Conservation (phyloP, 2,113 vertebrate species). For the Triplophysa dalaica region DNA sequence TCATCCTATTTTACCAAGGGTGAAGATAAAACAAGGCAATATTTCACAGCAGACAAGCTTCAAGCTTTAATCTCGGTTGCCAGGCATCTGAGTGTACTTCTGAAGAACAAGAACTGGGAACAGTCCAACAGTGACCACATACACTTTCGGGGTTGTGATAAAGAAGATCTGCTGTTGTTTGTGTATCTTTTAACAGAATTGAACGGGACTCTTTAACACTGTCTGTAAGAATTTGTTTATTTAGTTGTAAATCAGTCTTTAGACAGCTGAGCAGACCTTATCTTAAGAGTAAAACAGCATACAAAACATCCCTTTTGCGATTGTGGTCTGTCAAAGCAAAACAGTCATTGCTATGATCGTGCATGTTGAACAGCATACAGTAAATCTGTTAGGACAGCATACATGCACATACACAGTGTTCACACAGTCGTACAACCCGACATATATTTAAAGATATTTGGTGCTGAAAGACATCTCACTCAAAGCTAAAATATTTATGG, state of each 20-base stretch:
- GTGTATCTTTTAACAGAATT: slow-evolving; percentile 3
- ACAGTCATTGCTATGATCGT: not conserved
- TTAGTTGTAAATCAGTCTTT: slow-evolving; percentile 48
- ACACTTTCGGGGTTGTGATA: not conserved
- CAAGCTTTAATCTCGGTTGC: not conserved
- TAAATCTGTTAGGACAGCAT: not conserved
- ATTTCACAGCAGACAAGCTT: slow-evolving; percentile 15
- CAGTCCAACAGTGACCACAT: slow-evolving; percentile 10
- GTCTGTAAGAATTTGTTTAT: slow-evolving; percentile 57
- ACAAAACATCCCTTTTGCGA: not conserved
- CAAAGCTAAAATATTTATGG: not conserved
- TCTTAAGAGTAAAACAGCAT: slow-evolving; percentile 8
- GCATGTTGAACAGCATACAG: not conserved
- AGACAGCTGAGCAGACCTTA: slow-evolving; percentile 35
- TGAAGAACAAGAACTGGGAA: slow-evolving; percentile 24
- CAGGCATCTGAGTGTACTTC: not conserved
- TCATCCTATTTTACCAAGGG: not conserved
- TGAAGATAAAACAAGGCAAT: slow-evolving; percentile 29
- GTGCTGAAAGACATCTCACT: slow-evolving; percentile 11
- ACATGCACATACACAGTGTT: not conserved
- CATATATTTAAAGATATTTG: not conserved
- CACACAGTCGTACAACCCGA: not conserved
- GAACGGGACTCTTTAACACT: slow-evolving; percentile 37
- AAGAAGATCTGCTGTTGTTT: not conserved
- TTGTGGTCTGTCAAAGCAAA: not conserved